A percentile compares a stretch with the other conserved stretches of the same genome.
Evolutionary conservation across 2,888 invertebrate species (phyloP).

Genomic region (Cantharis lateralis): DNA sequence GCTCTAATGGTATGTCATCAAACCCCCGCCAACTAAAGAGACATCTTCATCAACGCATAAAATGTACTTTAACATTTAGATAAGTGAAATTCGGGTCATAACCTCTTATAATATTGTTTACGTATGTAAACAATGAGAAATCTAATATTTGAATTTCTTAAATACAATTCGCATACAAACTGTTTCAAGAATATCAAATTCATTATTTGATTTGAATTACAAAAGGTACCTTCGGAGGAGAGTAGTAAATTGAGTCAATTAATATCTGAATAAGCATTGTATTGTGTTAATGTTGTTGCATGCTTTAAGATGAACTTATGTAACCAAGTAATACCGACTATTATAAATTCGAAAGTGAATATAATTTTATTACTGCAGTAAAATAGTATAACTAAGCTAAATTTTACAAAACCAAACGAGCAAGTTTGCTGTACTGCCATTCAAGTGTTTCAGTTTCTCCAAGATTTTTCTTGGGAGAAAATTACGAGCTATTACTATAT

Average conservation of each 20-base stretch:
- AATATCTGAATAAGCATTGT: not conserved
- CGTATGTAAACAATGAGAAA: constrained; percentile 19
- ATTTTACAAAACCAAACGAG: not conserved
- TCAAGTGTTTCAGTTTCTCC: not conserved
- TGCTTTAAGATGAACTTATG: constrained; percentile 1
- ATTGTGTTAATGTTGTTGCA: not conserved
- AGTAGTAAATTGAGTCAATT: not conserved
- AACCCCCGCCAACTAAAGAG: constrained; percentile 44
- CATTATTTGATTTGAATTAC: not conserved
- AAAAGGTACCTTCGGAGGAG: not conserved
- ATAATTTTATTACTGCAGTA: not conserved
- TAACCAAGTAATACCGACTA: not conserved
- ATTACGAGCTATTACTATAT: not conserved
- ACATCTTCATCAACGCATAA: constrained; percentile 46
- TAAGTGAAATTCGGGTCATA: constrained; percentile 54
- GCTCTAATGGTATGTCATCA: constrained; percentile 42
- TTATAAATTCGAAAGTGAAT: constrained; percentile 1
- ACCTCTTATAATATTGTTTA: constrained; percentile 45
- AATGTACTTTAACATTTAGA: constrained; percentile 49
- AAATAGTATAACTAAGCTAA: not conserved
- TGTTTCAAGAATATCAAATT: not conserved
- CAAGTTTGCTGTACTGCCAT: not conserved
- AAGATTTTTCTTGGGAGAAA: not conserved
- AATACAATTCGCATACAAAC: not conserved
- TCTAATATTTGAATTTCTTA: not conserved